A percentile compares a stretch with the other conserved stretches of the same genome.
Evolutionary conservation across 2,888 invertebrate species (phyloP).

Genomic region (Clusia tigrina): DNA sequence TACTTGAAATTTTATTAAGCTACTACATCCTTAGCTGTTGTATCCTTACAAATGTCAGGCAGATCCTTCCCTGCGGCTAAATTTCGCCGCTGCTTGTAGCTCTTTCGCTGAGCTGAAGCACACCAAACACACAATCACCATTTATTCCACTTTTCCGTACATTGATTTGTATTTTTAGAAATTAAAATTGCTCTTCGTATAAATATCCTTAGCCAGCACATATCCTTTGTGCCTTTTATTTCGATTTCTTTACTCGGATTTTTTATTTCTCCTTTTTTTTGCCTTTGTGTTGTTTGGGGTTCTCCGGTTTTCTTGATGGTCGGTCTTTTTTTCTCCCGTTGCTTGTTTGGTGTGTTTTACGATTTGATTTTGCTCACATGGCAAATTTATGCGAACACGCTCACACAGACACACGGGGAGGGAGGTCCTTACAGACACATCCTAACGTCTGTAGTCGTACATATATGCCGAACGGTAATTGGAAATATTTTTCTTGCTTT

Average conservation of each 20-base stretch:
- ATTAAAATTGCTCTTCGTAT: neutral
- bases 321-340: conserved; percentile 10
- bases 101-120: neutral
- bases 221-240: neutral
- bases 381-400: conserved; percentile 17
- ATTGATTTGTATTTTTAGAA: conserved; percentile 4
- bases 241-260: neutral
- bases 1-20: neutral
- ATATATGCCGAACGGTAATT: conserved; percentile 17
- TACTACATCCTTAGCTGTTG: too few species aligned
- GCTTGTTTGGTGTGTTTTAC: conserved; percentile 12
- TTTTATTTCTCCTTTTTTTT: conserved; percentile 13
- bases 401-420: conserved; percentile 8
- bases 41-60: too few species aligned
- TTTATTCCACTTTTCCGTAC: neutral
- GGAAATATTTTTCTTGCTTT: conserved; percentile 20
- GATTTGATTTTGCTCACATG: conserved; percentile 12
- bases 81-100: neutral
- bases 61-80: too few species aligned
- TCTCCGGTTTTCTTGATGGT: neutral
- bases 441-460: neutral
- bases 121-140: neutral
- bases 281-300: neutral
- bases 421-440: neutral
- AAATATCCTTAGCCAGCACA: neutral